phyloP scores from a whole-genome alignment of 1,140 invertebrate genomes.

The Belonocnema kinseyi region DNA sequence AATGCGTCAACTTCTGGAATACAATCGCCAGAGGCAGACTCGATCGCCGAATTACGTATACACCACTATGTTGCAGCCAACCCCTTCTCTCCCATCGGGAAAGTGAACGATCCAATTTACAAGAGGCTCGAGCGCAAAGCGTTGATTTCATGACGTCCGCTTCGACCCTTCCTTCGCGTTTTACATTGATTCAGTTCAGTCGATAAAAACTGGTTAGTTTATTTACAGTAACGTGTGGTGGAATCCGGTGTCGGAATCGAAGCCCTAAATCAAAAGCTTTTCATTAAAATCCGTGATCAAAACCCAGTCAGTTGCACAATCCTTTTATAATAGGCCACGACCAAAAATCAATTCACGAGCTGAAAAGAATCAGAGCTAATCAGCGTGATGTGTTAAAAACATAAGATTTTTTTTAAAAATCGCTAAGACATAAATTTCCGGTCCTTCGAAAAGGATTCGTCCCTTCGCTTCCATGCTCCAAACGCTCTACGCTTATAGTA shows the following conservation, averaged over 20 bases:
- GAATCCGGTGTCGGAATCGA: constrained; percentile 7
- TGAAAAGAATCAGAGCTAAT: not conserved
- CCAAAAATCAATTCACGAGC: constrained; percentile 4
- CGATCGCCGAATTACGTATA: not conserved
- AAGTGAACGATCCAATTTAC: constrained; percentile 21
- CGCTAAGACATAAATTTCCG: constrained; percentile 11
- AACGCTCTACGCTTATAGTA: constrained; percentile 41
- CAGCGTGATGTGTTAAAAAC: not conserved
- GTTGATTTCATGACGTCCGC: not conserved
- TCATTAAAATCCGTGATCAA: constrained; percentile 13
- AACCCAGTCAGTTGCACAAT: constrained; percentile 13
- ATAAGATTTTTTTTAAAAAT: not conserved
- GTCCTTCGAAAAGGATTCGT: constrained; percentile 48
- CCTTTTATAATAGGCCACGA: constrained; percentile 26
- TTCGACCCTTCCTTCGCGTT: not conserved
- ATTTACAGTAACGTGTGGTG: constrained; percentile 18
- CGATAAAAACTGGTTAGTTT: constrained; percentile 18
- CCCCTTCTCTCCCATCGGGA: not conserved
- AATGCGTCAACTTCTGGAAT: constrained; percentile 15
- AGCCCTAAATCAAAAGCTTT: constrained; percentile 15
- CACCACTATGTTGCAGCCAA: constrained; percentile 11
- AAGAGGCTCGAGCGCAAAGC: not conserved
- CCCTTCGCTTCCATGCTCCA: constrained; percentile 44
- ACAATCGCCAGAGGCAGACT: not conserved
- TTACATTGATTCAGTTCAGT: constrained; percentile 16